Percentiles rank a stretch among this genome's conserved stretches.
phyloP scores from a whole-genome alignment of 2,888 invertebrate genomes.

The Ichneumon xanthorius region DNA sequence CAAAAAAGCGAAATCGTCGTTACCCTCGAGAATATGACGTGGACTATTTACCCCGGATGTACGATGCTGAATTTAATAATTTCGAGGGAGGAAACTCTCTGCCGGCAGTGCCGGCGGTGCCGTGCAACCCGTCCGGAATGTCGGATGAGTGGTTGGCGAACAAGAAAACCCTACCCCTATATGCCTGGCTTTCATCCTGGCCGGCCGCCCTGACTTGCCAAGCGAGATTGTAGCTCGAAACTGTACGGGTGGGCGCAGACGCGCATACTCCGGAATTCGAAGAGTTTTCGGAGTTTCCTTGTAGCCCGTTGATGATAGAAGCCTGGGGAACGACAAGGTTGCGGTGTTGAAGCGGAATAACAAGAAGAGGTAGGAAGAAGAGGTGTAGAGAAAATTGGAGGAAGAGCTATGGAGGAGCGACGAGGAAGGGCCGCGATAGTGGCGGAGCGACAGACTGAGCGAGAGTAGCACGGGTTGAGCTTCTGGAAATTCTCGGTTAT shows the following conservation, averaged over 20 bases:
- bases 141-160: neutral
- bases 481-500: slow-evolving; percentile 55
- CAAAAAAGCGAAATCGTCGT: neutral
- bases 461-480: slow-evolving; percentile 5
- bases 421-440: slow-evolving; percentile 30
- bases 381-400: slow-evolving; percentile 32
- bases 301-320: slow-evolving; percentile 36
- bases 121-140: neutral
- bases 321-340: slow-evolving; percentile 39
- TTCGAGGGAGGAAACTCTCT: slow-evolving; percentile 25
- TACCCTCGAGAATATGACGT: neutral
- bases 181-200: neutral
- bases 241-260: neutral
- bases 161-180: slow-evolving; percentile 14
- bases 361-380: slow-evolving; percentile 45
- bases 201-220: slow-evolving; percentile 1
- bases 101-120: neutral
- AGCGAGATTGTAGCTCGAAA: slow-evolving; percentile 49
- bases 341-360: slow-evolving; percentile 37
- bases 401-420: neutral
- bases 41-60: neutral
- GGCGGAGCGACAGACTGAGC: slow-evolving; percentile 24
- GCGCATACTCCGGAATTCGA: slow-evolving; percentile 32
- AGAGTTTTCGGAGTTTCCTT: slow-evolving; percentile 58
- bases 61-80: slow-evolving; percentile 36